Conservation (phyloP, 2,797 vertebrate species). For the Paguma larvata region DNA sequence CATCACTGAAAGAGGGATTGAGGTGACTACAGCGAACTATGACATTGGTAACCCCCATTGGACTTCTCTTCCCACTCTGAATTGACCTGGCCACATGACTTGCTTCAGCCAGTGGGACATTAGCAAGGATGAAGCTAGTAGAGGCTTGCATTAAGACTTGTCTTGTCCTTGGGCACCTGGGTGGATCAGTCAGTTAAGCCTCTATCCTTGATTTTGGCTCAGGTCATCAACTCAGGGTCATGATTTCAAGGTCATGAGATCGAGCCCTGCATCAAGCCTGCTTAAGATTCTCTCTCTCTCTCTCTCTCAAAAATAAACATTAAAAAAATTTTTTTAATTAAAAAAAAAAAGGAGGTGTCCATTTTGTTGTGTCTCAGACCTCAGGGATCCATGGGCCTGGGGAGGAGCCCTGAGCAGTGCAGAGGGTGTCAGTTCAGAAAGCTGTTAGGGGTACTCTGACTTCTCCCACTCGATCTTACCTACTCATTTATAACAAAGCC, state of each 20-base stretch:
- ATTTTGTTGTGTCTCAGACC: not conserved
- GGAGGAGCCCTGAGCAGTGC: not conserved
- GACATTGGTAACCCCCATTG: too few species aligned
- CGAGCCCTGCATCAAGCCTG: not conserved
- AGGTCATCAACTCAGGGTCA: not conserved
- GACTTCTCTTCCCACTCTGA: too few species aligned
- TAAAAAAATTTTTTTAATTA: not conserved
- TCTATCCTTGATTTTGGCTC: not conserved
- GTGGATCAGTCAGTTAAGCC: too few species aligned
- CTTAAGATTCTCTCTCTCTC: not conserved
- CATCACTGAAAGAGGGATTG: not conserved
- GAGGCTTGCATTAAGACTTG: not conserved
- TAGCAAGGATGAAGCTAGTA: too few species aligned
- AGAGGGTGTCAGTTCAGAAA: not conserved
- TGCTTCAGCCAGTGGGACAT: not conserved
- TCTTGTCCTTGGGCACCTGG: too few species aligned
- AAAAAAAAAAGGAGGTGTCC: not conserved
- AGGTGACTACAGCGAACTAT: accelerated
- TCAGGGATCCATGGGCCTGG: not conserved
- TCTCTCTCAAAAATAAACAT: not conserved
- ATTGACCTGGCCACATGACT: not conserved
- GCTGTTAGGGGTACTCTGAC: not conserved
- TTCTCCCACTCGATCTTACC: not conserved
- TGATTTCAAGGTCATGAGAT: not conserved
- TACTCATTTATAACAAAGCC: not conserved